A percentile compares a stretch with the other conserved stretches of the same genome.
Evolutionary conservation across 2,888 invertebrate genomes (phyloP).

Genomic region (Nemotelus nigrinus): DNA sequence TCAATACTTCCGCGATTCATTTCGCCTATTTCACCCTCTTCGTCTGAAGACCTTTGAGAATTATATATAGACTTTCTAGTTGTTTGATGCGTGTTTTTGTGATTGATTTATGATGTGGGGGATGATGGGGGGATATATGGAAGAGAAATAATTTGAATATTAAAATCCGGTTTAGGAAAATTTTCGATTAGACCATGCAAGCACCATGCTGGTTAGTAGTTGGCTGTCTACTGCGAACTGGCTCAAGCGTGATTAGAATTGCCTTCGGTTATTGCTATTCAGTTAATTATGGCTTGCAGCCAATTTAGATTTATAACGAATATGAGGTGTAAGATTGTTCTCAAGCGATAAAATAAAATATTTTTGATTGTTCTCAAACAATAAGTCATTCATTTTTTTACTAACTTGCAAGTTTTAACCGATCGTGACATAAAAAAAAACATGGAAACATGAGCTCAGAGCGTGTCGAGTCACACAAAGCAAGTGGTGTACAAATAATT

Average conservation of each 20-base stretch:
- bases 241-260: not conserved
- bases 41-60: conserved; percentile 65
- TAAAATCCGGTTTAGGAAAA: conserved; percentile 25
- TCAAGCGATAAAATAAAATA: too few relatives aligned
- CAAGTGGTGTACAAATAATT: too few relatives aligned
- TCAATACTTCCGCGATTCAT: conserved; percentile 19
- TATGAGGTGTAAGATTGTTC: too few relatives aligned
- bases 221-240: not conserved
- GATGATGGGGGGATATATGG: conserved; percentile 18
- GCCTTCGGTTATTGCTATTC: too few relatives aligned
- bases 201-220: conserved; percentile 41
- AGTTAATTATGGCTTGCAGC: too few relatives aligned
- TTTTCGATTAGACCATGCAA: conserved; percentile 26
- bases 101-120: conserved; percentile 28
- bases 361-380: too few relatives aligned
- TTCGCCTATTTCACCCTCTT: conserved; percentile 59
- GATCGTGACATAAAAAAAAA: too few relatives aligned
- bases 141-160: conserved; percentile 46
- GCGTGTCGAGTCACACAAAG: too few relatives aligned
- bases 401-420: too few relatives aligned
- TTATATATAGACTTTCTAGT: conserved; percentile 63
- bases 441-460: too few relatives aligned
- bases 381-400: too few relatives aligned
- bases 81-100: conserved; percentile 52
- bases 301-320: too few relatives aligned